These are phyloP conservation scores for Gallinago jamesoni DNA, from an alignment of 2,113 vertebrate species.

Conservation along the genomic window DNA sequence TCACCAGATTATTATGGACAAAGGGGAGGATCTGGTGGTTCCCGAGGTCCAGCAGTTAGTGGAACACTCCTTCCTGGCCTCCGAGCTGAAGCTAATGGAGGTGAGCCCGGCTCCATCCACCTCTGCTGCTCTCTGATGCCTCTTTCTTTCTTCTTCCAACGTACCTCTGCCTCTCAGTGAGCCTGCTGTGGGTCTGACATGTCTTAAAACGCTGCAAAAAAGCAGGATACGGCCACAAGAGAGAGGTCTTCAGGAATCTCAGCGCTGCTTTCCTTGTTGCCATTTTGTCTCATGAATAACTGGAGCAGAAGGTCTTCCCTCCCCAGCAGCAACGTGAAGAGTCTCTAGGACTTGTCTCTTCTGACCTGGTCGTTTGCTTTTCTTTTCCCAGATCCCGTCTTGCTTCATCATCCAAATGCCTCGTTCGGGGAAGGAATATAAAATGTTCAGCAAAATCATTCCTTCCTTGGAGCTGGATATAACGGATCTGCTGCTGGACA, in stretches of 20 bases:
- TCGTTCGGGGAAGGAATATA: conserved; percentile 90
- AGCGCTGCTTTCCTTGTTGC: not conserved
- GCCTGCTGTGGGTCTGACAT: not conserved
- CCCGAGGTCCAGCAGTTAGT: conserved; percentile 88
- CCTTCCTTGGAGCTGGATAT: conserved; percentile 88
- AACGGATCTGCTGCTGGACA: conserved; percentile 83
- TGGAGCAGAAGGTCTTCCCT: not conserved
- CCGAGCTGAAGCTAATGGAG: conserved; percentile 83
- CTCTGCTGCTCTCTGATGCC: not conserved
- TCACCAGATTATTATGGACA: conserved; percentile 91
- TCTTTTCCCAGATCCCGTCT: conserved; percentile 78
- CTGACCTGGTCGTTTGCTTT: not conserved
- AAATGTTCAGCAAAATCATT: conserved; percentile 92
- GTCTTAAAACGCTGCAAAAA: not conserved
- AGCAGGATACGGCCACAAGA: not conserved
- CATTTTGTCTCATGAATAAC: not conserved
- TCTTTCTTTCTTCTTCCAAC: not conserved
- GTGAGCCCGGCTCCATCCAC: conserved; percentile 48
- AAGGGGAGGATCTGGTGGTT: conserved; percentile 84
- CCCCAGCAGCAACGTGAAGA: not conserved
- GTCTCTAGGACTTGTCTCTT: not conserved
- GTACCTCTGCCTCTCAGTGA: no score
- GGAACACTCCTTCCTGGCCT: conserved; percentile 85
- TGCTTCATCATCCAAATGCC: conserved; percentile 94
- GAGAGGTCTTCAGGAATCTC: not conserved